These are phyloP conservation scores for Batillaria attramentaria DNA, from an alignment of 1,140 invertebrate genomes.

Conservation along the genomic window DNA sequence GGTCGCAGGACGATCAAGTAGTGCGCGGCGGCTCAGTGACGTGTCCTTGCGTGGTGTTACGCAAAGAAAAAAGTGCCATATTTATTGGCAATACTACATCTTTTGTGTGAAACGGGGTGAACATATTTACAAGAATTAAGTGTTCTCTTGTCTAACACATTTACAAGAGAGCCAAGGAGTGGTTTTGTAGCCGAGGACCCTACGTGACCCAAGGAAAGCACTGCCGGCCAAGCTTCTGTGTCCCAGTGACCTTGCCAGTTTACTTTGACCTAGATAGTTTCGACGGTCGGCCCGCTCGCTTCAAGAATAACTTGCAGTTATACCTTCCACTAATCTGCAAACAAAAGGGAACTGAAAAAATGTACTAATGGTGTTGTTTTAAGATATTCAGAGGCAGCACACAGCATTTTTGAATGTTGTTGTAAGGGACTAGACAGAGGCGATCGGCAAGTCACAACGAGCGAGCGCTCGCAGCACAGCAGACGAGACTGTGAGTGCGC, in stretches of 20 bases:
- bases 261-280: slow-evolving; percentile 28
- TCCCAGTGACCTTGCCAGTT: slow-evolving; percentile 33
- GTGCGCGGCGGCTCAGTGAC: slow-evolving; percentile 33
- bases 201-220: not conserved
- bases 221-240: slow-evolving; percentile 12
- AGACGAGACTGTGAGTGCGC: slow-evolving; percentile 15
- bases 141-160: not conserved
- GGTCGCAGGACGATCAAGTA: slow-evolving; percentile 20
- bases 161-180: no score
- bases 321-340: no score
- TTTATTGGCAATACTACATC: not conserved
- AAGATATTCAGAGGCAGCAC: not conserved
- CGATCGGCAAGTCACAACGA: no score
- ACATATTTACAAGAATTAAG: not conserved
- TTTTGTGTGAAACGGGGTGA: not conserved
- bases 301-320: no score
- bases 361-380: no score
- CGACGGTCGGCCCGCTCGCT: slow-evolving; percentile 18
- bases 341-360: no score
- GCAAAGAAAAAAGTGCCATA: slow-evolving; percentile 14
- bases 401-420: no score
- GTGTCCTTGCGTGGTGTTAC: slow-evolving; percentile 25
- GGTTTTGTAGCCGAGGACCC: not conserved
- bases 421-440: no score
- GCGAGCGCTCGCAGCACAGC: no score